Evolutionary conservation across 1,140 invertebrate genomes (phyloP).

Genomic region (Bombus huntii): DNA sequence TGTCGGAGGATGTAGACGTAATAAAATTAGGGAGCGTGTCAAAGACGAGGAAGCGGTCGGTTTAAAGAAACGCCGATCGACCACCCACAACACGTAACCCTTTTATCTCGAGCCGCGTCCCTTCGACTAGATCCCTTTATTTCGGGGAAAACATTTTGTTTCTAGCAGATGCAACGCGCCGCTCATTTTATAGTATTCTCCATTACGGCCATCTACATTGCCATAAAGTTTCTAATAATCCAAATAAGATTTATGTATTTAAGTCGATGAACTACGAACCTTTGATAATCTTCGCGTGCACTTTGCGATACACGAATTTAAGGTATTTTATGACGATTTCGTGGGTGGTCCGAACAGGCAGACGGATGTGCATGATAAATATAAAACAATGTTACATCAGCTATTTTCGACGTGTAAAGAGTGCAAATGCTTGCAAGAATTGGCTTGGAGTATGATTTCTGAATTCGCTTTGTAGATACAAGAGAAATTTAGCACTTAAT

Average conservation of each 20-base stretch:
- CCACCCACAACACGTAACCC: conserved; percentile 61
- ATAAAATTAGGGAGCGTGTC: conserved; percentile 54
- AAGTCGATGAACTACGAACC: not conserved
- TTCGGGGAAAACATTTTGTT: conserved; percentile 62
- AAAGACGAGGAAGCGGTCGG: conserved; percentile 43
- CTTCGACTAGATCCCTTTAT: conserved; percentile 44
- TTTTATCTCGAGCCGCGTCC: conserved; percentile 64
- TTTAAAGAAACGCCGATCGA: conserved; percentile 56
- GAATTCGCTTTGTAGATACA: not conserved
- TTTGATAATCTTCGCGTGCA: not conserved
- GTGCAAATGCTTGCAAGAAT: not conserved
- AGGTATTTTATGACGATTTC: conserved; percentile 48
- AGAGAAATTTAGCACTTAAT: not conserved
- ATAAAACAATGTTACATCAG: conserved; percentile 21
- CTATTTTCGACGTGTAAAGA: conserved; percentile 67
- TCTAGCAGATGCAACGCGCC: conserved; percentile 61
- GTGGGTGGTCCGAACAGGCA: conserved; percentile 76
- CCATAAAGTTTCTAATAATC: no score
- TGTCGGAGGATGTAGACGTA: conserved; percentile 32
- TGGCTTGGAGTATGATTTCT: not conserved
- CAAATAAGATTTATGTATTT: not conserved
- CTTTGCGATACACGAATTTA: not conserved
- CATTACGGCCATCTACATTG: no score
- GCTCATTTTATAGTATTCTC: conserved; percentile 18
- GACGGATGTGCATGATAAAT: conserved; percentile 74